Evolutionary conservation across 2,888 invertebrate genomes (phyloP), one percentile per base, ranked within the genome.

Genomic region (Atethmia centrago): DNA sequence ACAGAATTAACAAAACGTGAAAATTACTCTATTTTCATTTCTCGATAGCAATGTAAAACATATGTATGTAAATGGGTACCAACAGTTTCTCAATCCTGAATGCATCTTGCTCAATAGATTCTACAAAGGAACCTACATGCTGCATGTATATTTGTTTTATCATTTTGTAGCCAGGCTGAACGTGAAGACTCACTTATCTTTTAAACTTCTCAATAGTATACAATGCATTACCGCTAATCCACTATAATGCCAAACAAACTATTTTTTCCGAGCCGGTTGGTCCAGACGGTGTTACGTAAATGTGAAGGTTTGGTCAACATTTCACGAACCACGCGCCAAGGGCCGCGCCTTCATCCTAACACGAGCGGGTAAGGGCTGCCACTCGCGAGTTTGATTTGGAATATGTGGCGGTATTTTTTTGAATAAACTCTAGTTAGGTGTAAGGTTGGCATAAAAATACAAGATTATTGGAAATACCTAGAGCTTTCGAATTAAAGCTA

Each of bases 221-320:
- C 1, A 51, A 51, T 19, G 31, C 19, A 69, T 53, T 25, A 28
- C 31, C n/a, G 16, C 21, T 31, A 45, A 47, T 63, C 19, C 40
- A 40, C 40, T 42, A 36, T 53, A 74, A 53, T 59, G n/a, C 51
- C 74, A 61, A 74, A 79, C 61, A 77, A 71, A 77, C 16, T 0
- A 8, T 75, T 80, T 84, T 69, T 80, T 82, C 31, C 53, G n/a
- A n/a, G 31, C 8, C 25, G 21, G 28, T 65, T 36, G 36, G 47
- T 55, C 28, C 55, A 49, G 61, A 12, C 64, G 36, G 36, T 59
- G 59, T 67, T 53, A 36, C 4, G 61, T 77, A 86, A 86, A 86
- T 86, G 85, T 85, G 85, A 86, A 86, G 85, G 87, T 86, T 86
- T 66, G 72, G 85, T 79, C 81, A 85, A 86, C 85, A 86, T 84